Conservation (phyloP, 2,888 invertebrate species). For the Sminthurides aquaticus region DNA sequence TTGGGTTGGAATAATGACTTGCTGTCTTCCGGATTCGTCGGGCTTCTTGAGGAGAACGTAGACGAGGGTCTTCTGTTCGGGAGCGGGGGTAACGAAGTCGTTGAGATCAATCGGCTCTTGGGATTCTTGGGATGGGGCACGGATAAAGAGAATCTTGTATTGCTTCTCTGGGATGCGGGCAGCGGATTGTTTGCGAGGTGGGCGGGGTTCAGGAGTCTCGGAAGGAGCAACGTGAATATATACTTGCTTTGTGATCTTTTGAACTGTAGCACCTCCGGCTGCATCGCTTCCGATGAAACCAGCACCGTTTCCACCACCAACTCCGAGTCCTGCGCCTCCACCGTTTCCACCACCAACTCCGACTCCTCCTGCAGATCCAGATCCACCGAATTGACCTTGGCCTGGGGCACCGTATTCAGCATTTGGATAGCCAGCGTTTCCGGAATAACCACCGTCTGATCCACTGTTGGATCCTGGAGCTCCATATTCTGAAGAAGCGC, state of each 20-base stretch:
- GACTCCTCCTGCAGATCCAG: neutral
- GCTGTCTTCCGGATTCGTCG: slow-evolving; percentile 3
- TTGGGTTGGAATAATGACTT: slow-evolving; percentile 15
- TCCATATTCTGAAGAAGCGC: neutral
- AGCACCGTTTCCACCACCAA: neutral
- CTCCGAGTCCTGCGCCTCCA: neutral
- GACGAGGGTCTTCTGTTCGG: slow-evolving; percentile 22
- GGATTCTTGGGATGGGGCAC: slow-evolving; percentile 9
- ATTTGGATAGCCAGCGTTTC: neutral
- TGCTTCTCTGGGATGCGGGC: slow-evolving; percentile 11
- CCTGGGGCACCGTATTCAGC: slow-evolving; percentile 1
- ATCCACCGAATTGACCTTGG: neutral
- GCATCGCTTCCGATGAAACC: neutral
- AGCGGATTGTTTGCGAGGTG: neutral
- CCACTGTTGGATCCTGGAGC: neutral
- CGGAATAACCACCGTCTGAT: neutral
- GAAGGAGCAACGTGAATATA: slow-evolving; percentile 8
- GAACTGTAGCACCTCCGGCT: slow-evolving; percentile 25
- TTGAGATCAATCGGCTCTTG: slow-evolving; percentile 9
- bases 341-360: neutral
- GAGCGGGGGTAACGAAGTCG: slow-evolving; percentile 19
- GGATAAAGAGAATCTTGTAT: slow-evolving; percentile 16
- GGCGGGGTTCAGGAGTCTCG: neutral
- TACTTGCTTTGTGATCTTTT: slow-evolving; percentile 4
- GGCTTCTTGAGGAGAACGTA: slow-evolving; percentile 24